These are phyloP conservation scores for Ellobius talpinus DNA, from an alignment of 2,113 vertebrate genomes.

Conservation along the genomic window DNA sequence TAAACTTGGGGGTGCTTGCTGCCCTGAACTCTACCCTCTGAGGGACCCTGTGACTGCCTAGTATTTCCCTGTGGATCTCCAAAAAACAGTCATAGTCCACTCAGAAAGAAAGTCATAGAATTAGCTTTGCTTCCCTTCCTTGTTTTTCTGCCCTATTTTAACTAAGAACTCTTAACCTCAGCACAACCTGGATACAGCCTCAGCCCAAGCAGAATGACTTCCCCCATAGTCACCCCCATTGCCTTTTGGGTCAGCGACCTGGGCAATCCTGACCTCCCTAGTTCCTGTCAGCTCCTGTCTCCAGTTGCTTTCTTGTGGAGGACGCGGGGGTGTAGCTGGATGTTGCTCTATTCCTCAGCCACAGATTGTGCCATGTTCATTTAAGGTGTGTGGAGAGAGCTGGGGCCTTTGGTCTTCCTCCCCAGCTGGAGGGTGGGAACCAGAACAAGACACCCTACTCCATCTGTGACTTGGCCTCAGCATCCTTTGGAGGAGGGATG, in stretches of 20 bases:
- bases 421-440: not conserved
- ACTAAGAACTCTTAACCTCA: not conserved
- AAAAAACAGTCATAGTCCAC: no score
- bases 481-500: not conserved
- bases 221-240: fast-evolving
- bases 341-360: no score
- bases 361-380: fast-evolving
- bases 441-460: fast-evolving
- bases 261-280: not conserved
- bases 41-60: not conserved
- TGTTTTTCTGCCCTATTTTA: not conserved
- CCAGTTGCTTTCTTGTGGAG: not conserved
- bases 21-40: not conserved
- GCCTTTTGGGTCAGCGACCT: not conserved
- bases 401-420: not conserved
- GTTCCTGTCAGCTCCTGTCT: not conserved
- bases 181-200: not conserved
- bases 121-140: not conserved
- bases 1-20: not conserved
- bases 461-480: not conserved
- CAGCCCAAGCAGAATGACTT: not conserved
- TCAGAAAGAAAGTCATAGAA: not conserved
- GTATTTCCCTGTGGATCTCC: not conserved
- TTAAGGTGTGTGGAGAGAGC: not conserved
- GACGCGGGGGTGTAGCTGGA: not conserved